Percentiles rank a stretch among this genome's conserved stretches.
Evolutionary conservation across 2,113 vertebrate genomes (phyloP).

Genomic region (Pterocles burchelli): DNA sequence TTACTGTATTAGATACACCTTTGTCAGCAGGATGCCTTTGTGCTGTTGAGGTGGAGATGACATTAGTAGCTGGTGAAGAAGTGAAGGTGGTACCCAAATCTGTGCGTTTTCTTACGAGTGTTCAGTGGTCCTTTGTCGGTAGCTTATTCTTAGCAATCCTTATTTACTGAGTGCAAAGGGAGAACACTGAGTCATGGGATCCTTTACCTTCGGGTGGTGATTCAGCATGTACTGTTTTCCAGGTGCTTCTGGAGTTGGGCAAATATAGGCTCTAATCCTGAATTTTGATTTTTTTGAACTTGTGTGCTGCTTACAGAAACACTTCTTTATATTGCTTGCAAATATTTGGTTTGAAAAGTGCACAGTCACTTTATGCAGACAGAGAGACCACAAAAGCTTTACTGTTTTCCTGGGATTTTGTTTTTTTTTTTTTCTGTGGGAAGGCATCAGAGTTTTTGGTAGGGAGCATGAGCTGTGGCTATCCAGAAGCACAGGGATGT

Average conservation of each 20-base stretch:
- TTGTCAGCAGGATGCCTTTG: not conserved
- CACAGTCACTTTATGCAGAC: not conserved
- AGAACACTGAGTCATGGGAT: fast-evolving
- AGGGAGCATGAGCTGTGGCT: not conserved
- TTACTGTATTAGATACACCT: not conserved
- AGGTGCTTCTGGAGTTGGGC: not conserved
- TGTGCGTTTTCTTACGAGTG: not conserved
- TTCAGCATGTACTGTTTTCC: not conserved
- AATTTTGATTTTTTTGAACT: not conserved
- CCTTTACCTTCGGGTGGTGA: not conserved
- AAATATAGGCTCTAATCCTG: not conserved
- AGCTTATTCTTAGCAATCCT: not conserved
- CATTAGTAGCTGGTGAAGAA: not conserved
- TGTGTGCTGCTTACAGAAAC: not conserved
- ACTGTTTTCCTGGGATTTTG: not conserved
- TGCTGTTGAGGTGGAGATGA: not conserved
- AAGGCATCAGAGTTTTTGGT: not conserved
- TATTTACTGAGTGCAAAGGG: not conserved
- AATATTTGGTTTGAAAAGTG: not conserved
- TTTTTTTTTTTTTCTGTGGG: not conserved
- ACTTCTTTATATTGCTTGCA: not conserved
- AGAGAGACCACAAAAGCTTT: not conserved
- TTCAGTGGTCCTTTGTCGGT: not conserved
- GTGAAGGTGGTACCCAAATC: not conserved
- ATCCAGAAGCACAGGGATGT: not conserved